Evolutionary conservation across 2,797 vertebrate genomes (phyloP).

Genomic region (Sorex maritimensis): DNA sequence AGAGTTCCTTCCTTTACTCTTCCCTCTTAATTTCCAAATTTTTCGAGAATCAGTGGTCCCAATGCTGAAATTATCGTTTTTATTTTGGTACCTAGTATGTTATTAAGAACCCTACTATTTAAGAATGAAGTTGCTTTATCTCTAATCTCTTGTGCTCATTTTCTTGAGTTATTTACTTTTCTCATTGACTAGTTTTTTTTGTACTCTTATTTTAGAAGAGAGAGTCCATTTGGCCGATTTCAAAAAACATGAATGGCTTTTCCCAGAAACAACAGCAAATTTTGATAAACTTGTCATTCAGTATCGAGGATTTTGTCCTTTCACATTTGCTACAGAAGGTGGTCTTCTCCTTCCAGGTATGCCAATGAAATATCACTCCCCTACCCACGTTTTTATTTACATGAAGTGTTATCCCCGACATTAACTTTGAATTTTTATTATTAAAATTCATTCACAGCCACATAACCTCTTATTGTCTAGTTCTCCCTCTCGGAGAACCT

Average conservation of each 20-base stretch:
- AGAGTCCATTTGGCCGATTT: slow-evolving; percentile 90
- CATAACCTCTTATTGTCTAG: no score
- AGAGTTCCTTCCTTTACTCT: slow-evolving; percentile 24
- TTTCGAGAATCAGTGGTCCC: background rate
- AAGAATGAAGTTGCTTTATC: background rate
- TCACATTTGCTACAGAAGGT: slow-evolving; percentile 92
- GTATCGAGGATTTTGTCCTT: slow-evolving; percentile 94
- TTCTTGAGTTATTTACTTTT: slow-evolving; percentile 17
- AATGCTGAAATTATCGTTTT: background rate
- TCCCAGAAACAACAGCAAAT: slow-evolving; percentile 92
- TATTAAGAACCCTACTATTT: background rate
- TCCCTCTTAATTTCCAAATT: slow-evolving; percentile 16
- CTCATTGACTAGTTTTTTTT: slow-evolving; percentile 38
- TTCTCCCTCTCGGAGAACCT: no score
- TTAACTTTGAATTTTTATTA: no score
- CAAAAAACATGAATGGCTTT: slow-evolving; percentile 93
- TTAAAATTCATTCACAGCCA: no score
- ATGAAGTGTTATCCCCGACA: no score
- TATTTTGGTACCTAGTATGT: background rate
- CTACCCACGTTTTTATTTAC: background rate
- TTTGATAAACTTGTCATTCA: slow-evolving; percentile 92
- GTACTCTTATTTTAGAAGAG: slow-evolving; percentile 89
- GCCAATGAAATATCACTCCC: background rate
- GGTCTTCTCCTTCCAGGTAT: slow-evolving; percentile 95
- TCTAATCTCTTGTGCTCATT: background rate